phyloP scores from a whole-genome alignment of 2,113 vertebrate species.

The Suncus etruscus region DNA sequence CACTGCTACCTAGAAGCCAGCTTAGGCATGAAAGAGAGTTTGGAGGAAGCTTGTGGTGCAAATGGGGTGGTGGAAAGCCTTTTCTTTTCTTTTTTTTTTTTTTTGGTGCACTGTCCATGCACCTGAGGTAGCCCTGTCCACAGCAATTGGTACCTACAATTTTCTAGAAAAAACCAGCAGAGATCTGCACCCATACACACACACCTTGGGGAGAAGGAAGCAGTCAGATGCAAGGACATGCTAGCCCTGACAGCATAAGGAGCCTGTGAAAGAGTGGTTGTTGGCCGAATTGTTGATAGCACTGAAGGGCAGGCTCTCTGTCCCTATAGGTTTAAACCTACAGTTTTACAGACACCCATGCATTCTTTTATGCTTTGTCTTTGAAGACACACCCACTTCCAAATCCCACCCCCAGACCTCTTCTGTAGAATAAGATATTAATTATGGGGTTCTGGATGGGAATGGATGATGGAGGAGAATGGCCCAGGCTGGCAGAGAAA shows the following conservation, averaged over 20 bases:
- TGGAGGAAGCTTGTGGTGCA: not conserved
- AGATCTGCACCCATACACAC: not conserved
- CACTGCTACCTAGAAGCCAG: not conserved
- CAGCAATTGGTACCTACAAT: not conserved
- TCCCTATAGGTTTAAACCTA: not conserved
- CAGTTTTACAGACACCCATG: not conserved
- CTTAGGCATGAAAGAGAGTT: too few species aligned
- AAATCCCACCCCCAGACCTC: too few species aligned
- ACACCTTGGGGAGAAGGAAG: not conserved
- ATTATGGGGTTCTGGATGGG: too few species aligned
- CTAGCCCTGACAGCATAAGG: not conserved
- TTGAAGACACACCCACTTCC: too few species aligned
- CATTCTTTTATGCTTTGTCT: not conserved
- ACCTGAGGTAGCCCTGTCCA: not conserved
- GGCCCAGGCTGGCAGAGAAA: too few species aligned
- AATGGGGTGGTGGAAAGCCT: not conserved
- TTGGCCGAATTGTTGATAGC: not conserved
- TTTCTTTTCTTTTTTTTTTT: too few species aligned
- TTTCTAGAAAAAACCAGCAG: not conserved
- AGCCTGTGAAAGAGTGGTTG: not conserved
- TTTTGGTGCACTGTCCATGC: not conserved
- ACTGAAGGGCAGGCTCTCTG: not conserved
- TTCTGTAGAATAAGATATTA: too few species aligned
- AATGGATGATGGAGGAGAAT: too few species aligned
- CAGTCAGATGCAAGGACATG: not conserved